Evolutionary conservation across 2,888 invertebrate species (phyloP), one percentile per base, ranked within the genome.

Genomic region (Saturnia japonica): DNA sequence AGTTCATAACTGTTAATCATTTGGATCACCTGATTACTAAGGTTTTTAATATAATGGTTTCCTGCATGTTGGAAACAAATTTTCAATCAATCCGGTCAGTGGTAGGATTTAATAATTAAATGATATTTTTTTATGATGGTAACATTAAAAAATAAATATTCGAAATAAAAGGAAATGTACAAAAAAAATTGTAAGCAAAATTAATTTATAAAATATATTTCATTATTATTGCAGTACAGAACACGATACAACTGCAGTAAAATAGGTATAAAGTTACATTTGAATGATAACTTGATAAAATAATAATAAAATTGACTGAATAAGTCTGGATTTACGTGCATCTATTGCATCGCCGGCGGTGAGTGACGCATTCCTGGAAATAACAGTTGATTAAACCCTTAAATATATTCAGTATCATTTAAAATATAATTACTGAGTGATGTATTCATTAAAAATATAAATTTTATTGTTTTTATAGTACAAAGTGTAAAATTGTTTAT

Each of bases 401-500:
- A 60, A 60, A 60, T 28, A 25, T 3, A 60, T 51, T 51, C 34
- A 34, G 6, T 34, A 4, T 34, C 34, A 54, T 22, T 54, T 54
- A 54, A 22, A 54, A 22, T 22, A 22, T 11, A 54, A 54, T n/a
- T 54, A 54, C 54, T 22, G 22, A 22, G 54, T 11, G 54, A 11
- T 22, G 34, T 34, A 34, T 34, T 34, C 34, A 22, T 54, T 54
- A 22, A 22, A 14, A 60, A 14, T 25, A 28, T 60, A 14, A 14
- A 60, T 28, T 25, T 60, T 25, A 57, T 57, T 67, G 57, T 70
- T 70, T 47, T 47, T 16, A n/a, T 47, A 4, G 19, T 47, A 19
- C 19, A 4, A 19, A n/a, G 7, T 47, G 19, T 47, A 7, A n/a
- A 19, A 47, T n/a, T 47, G 47, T 7, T 19, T 7, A 47, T 7